phyloP scores from a whole-genome alignment of 2,888 invertebrate species.

The Oeneis ivallda region DNA sequence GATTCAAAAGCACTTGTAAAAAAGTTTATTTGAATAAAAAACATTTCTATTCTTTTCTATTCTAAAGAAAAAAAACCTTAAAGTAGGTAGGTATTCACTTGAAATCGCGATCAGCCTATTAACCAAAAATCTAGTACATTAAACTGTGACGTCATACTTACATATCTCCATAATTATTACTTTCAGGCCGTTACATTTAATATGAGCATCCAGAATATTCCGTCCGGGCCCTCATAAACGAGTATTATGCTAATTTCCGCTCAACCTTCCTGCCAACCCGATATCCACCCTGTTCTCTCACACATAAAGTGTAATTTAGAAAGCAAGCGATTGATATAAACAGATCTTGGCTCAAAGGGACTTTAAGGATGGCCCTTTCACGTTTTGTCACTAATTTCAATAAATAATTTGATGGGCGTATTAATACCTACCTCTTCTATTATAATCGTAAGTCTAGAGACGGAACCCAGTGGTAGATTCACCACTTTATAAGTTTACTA shows the following conservation, averaged over 20 bases:
- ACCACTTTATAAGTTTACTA: no score
- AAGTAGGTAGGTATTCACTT: no score
- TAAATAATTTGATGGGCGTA: constrained; percentile 25
- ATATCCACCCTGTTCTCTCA: not conserved
- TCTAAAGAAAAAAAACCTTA: no score
- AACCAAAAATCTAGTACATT: not conserved
- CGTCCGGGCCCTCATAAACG: constrained; percentile 35
- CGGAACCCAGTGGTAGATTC: no score
- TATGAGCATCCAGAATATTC: constrained; percentile 29
- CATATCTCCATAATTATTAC: constrained; percentile 39
- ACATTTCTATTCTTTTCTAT: no score
- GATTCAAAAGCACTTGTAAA: no score
- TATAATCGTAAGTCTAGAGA: no score
- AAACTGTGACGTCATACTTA: constrained; percentile 17
- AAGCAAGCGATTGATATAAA: constrained; percentile 12
- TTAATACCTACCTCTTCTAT: not conserved
- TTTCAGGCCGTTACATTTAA: constrained; percentile 37
- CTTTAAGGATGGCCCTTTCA: constrained; percentile 26
- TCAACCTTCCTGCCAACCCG: not conserved
- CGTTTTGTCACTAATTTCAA: constrained; percentile 34
- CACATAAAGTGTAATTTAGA: not conserved
- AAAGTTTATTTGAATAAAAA: no score
- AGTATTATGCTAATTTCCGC: constrained; percentile 39
- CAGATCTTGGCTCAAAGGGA: constrained; percentile 29
- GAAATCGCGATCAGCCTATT: no score